phyloP scores from a whole-genome alignment of 2,797 vertebrate species.

The Streptopelia turtur region DNA sequence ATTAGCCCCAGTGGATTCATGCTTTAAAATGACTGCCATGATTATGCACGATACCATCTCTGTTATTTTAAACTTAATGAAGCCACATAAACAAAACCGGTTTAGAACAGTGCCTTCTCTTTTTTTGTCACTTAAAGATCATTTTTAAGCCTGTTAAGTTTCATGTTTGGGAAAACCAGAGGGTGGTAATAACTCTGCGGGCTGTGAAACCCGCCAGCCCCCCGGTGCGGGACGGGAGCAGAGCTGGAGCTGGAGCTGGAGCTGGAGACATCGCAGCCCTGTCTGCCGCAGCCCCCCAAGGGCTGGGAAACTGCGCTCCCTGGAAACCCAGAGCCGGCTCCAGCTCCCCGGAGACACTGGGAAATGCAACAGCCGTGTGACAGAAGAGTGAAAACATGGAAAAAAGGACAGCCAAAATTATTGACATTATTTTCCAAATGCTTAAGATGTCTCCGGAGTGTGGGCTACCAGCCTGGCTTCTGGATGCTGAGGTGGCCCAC shows the following conservation, averaged over 20 bases:
- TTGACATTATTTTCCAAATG: background rate
- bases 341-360: background rate
- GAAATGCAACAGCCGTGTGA: background rate
- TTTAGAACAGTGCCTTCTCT: background rate
- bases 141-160: background rate
- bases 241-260: too few species aligned
- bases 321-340: background rate
- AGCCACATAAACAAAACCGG: background rate
- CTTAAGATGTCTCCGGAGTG: background rate
- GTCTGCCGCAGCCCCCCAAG: background rate
- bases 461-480: background rate
- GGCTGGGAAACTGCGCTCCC: background rate
- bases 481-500: background rate
- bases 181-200: background rate
- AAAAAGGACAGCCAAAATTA: background rate
- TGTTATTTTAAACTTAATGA: constrained; percentile 50
- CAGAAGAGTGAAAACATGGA: background rate
- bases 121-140: background rate
- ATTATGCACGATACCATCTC: constrained; percentile 11
- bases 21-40: background rate
- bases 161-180: background rate
- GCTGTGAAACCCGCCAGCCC: background rate
- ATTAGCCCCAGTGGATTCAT: background rate
- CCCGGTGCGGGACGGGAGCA: too few species aligned
- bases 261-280: background rate